Percentiles rank a stretch among this genome's conserved stretches.
phyloP scores from a whole-genome alignment of 1,140 invertebrate species.

The Streblospio benedicti region DNA sequence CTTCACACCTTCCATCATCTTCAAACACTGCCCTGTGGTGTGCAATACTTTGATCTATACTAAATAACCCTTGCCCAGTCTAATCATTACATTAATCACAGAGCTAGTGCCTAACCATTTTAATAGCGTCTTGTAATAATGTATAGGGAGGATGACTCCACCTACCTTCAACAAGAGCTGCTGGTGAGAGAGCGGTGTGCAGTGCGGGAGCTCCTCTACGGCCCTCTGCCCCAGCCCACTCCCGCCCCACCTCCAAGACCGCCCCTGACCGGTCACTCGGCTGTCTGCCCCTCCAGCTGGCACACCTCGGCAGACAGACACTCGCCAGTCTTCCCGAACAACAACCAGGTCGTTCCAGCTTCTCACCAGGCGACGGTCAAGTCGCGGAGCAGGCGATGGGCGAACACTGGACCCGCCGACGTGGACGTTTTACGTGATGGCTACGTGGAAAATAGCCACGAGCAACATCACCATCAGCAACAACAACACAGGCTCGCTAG shows the following conservation, averaged over 20 bases:
- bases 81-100: too few species aligned
- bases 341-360: too few species aligned
- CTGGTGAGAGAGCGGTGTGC: constrained; percentile 23
- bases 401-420: too few species aligned
- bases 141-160: constrained; percentile 30
- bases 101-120: too few species aligned
- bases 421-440: too few species aligned
- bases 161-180: constrained; percentile 33
- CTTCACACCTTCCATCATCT: neutral
- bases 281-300: constrained; percentile 31
- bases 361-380: too few species aligned
- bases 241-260: neutral
- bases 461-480: too few species aligned
- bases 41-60: neutral
- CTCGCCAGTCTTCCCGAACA: constrained; percentile 34
- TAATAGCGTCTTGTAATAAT: neutral
- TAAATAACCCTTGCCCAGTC: too few species aligned
- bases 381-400: too few species aligned
- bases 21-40: neutral
- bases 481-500: too few species aligned
- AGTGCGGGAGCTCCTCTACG: constrained; percentile 23
- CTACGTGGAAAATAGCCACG: too few species aligned
- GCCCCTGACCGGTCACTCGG: neutral
- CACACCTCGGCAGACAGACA: constrained; percentile 28
- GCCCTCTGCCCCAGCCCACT: constrained; percentile 17